A percentile compares a stretch with the other conserved stretches of the same genome.
Evolutionary conservation across 1,140 invertebrate species (phyloP).

Genomic region (Magallana ariakensis): DNA sequence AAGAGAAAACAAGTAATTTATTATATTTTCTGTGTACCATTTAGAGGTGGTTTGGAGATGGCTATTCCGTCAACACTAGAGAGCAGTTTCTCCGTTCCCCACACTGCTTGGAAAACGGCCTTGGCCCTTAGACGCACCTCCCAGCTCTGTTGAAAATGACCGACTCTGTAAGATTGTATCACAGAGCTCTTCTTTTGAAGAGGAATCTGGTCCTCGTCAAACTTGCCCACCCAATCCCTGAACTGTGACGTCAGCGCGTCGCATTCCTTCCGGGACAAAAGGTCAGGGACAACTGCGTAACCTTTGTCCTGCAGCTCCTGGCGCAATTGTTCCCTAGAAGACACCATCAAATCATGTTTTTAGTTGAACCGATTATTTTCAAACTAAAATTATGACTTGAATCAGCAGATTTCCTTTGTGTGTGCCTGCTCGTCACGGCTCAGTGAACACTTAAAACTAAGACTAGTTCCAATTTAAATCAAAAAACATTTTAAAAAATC

Average conservation of each 20-base stretch:
- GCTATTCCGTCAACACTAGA: conserved; percentile 64
- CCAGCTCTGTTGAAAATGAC: conserved; percentile 61
- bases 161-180: conserved; percentile 61
- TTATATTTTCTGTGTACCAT: background rate
- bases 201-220: conserved; percentile 18
- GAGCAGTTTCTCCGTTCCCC: conserved; percentile 64
- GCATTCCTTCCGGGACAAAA: conserved; percentile 48
- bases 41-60: conserved; percentile 57
- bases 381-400: no score
- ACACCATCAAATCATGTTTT: no score
- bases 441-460: no score
- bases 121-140: conserved; percentile 57
- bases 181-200: conserved; percentile 41
- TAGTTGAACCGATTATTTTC: no score
- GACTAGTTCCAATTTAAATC: no score
- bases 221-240: conserved; percentile 43
- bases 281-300: conserved; percentile 44
- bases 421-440: no score
- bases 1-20: no score
- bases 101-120: conserved; percentile 59
- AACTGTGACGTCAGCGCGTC: conserved; percentile 46
- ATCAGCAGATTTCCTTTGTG: no score
- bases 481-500: no score
- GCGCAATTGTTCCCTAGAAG: background rate
- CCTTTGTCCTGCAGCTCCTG: conserved; percentile 1